A percentile compares a stretch with the other conserved stretches of the same genome.
Conservation (phyloP, 2,797 vertebrate genomes). For the Lithobates sylvaticus region DNA sequence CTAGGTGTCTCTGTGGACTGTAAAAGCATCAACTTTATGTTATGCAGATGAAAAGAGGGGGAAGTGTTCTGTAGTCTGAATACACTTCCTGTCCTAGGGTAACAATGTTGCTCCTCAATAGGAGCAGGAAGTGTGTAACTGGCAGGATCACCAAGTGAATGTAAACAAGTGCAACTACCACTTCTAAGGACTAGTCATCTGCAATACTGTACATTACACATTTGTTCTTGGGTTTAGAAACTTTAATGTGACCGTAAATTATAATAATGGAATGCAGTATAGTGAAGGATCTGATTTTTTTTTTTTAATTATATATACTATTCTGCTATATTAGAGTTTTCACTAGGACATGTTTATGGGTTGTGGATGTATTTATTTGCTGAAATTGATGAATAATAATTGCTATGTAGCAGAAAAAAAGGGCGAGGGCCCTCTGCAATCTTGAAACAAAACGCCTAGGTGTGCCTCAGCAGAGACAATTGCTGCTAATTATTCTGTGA, state of each 20-base stretch:
- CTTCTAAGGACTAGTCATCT: background rate
- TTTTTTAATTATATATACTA: background rate
- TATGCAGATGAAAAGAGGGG: no score
- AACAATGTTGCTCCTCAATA: background rate
- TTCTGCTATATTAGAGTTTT: background rate
- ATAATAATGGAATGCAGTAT: no score
- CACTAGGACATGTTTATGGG: background rate
- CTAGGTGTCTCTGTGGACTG: no score
- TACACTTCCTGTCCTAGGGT: no score
- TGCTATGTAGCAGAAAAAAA: background rate
- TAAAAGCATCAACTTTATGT: no score
- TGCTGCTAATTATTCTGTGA: slow-evolving; percentile 34
- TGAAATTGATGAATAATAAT: background rate
- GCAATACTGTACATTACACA: background rate
- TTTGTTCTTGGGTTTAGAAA: background rate
- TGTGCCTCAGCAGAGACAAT: slow-evolving; percentile 32
- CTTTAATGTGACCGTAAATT: no score
- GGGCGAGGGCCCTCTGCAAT: slow-evolving; percentile 29
- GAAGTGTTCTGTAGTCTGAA: no score
- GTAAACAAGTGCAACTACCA: no score
- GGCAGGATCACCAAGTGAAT: no score
- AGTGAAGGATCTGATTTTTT: no score
- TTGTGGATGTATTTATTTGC: background rate
- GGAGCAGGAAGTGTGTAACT: no score
- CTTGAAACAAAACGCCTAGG: slow-evolving; percentile 42